Percentiles rank a stretch among this genome's conserved stretches.
phyloP scores from a whole-genome alignment of 2,113 vertebrate genomes.

The Ciconia stormi region DNA sequence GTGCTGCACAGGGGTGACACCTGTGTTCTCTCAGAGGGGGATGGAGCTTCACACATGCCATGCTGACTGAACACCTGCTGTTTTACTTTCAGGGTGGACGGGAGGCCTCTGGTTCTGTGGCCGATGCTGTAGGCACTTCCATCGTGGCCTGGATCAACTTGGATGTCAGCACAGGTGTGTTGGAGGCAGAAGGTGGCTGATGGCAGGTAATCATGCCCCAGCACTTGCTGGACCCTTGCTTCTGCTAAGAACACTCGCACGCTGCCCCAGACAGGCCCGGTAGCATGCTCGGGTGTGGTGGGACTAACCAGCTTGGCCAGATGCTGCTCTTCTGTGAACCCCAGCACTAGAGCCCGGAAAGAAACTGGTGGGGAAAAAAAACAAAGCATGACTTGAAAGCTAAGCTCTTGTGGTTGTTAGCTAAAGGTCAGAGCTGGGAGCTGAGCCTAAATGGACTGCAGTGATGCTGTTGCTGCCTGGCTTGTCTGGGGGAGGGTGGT shows the following conservation, averaged over 20 bases:
- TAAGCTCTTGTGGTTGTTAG: background rate
- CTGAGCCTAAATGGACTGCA: background rate
- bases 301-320: background rate
- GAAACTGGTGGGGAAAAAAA: background rate
- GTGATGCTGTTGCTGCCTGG: background rate
- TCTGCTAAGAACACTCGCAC: background rate
- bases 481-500: background rate
- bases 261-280: background rate
- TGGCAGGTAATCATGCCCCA: background rate
- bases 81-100: background rate
- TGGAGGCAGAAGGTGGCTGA: background rate
- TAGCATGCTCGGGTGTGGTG: background rate
- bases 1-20: background rate
- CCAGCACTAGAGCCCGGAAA: background rate
- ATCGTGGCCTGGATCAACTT: background rate
- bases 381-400: background rate
- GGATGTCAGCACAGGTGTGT: background rate
- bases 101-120: background rate
- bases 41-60: background rate
- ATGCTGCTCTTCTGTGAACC: background rate
- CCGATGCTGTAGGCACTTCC: background rate
- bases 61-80: background rate
- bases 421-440: background rate
- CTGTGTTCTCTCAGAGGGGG: background rate
- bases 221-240: background rate